Base-by-base conservation (phyloP, 2,888 invertebrate species). In the Parelbella ahira region DNA sequence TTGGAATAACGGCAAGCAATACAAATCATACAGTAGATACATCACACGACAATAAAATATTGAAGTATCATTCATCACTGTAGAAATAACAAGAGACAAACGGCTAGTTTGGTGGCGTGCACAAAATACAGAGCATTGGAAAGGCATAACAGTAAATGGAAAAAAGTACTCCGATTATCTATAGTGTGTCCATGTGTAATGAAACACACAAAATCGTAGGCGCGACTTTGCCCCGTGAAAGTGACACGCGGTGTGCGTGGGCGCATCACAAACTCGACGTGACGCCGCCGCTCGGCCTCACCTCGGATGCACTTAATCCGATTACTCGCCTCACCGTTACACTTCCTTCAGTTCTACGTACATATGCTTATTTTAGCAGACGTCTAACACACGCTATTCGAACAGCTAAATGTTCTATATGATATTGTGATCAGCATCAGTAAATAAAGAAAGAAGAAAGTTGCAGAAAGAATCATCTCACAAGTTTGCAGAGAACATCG, bases 241-340 rank as follows among this genome's bases (percentile, higher is more conserved):
- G 82, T 71, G 71, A 75, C 74, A 72, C 68, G 63, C 51, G 36
- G 41, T 64, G 79, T n/a, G n/a, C 70, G 83, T 81, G 65, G 80
- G 81, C 68, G 77, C 65, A 56, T 48, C 47, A 53, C 58, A 61
- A 55, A 68, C 57, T 57, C 60, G 53, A 57, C 60, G 53, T 50
- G 53, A 53, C 49, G 48, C 44, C 48, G 37, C 38, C 33, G 29
- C n/a, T n/a, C n/a, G 34, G 44, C 48, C 60, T 63, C 62, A 56
- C 58, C 64, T 53, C 58, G 59, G 54, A 63, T 63, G 63, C 62
- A 59, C 59, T 56, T 78, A 78, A 80, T 80, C 76, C 68, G 77
- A 78, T 80, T 78, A 77, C 54, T 61, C 53, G 56, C 60, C 57
- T 68, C 57, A 45, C 50, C 55, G 45, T 53, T 50, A 49, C 45